Base-by-base conservation (phyloP, 92 coral and sea anemone species). In the Pocillopora grandis region DNA sequence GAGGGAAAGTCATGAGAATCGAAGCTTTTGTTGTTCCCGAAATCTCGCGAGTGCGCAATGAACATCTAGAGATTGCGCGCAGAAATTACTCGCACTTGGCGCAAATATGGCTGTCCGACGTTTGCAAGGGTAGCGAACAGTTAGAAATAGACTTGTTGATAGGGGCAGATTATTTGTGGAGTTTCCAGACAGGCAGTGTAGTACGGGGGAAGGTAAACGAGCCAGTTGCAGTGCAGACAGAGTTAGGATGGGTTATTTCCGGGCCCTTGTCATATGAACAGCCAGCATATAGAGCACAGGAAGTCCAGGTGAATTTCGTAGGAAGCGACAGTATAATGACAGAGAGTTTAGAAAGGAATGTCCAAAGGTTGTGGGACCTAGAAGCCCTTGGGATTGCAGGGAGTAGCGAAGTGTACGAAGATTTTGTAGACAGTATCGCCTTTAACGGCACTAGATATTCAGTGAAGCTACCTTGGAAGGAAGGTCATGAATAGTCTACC, bases 1-100 rank as follows among this genome's bases (percentile, higher is more conserved):
- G 91, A 36, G 78, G 78, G 10, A 58, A 62, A 20, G 80, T 72
- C 0, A 21, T 71, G 27, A 5, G 1, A 4, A 72, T 88, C 23
- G 85, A 84, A 56, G 91, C 88, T 18, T 88, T 61, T 84, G 91
- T 84, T 57, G 88, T 84, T 71, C 91, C 88, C 16, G 91, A 88
- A 19, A 84, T 88, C 17, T 88, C 78, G 62, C 52, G n/a, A n/a
- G n/a, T n/a, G n/a, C n/a, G n/a, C n/a, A n/a, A n/a, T n/a, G n/a
- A n/a, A n/a, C n/a, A n/a, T n/a, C n/a, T n/a, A n/a, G n/a, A n/a
- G n/a, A n/a, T n/a, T n/a, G n/a, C n/a, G n/a, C n/a, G n/a, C n/a
- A n/a, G n/a, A n/a, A n/a, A n/a, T n/a, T n/a, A n/a, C n/a, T n/a
- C n/a, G n/a, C n/a, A n/a, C n/a, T n/a, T n/a, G n/a, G n/a, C n/a